Evolutionary conservation across 2,113 vertebrate species (phyloP).

Genomic region (Cyprinus carpio): DNA sequence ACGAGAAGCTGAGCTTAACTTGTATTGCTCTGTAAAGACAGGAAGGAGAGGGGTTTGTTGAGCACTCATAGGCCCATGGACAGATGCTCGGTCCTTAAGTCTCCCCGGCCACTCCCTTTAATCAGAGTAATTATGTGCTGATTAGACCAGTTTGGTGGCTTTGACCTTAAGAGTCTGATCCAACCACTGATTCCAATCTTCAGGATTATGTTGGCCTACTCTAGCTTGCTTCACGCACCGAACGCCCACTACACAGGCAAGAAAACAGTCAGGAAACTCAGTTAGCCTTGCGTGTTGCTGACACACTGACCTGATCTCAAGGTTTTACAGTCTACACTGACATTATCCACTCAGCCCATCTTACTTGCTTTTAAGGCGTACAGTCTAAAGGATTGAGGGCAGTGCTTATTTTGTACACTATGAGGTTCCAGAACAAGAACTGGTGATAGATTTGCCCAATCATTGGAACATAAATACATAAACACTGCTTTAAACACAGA

Average conservation of each 20-base stretch:
- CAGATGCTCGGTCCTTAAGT: conserved; percentile 71
- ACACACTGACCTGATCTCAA: conserved; percentile 55
- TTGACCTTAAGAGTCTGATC: conserved; percentile 73
- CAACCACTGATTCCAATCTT: conserved; percentile 72
- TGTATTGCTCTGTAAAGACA: conserved; percentile 9
- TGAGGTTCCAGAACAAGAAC: neutral
- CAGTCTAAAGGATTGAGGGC: conserved; percentile 23
- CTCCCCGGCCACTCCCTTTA: conserved; percentile 71
- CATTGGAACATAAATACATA: neutral
- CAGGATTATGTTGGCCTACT: conserved; percentile 50
- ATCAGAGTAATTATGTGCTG: conserved; percentile 76
- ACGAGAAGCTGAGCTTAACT: conserved; percentile 9
- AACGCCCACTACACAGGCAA: conserved; percentile 47
- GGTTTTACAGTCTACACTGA: neutral
- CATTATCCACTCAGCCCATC: neutral
- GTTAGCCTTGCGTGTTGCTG: conserved; percentile 57
- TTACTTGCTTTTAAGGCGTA: neutral
- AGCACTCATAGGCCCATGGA: conserved; percentile 43
- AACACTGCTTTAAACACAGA: neutral
- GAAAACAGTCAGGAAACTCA: conserved; percentile 52
- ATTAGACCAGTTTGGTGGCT: conserved; percentile 73
- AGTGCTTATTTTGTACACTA: neutral
- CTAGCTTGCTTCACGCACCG: conserved; percentile 57
- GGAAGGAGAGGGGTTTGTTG: neutral
- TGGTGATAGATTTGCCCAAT: neutral